These are phyloP conservation scores for Zeus faber DNA, from an alignment of 2,113 vertebrate genomes.

Conservation along the genomic window DNA sequence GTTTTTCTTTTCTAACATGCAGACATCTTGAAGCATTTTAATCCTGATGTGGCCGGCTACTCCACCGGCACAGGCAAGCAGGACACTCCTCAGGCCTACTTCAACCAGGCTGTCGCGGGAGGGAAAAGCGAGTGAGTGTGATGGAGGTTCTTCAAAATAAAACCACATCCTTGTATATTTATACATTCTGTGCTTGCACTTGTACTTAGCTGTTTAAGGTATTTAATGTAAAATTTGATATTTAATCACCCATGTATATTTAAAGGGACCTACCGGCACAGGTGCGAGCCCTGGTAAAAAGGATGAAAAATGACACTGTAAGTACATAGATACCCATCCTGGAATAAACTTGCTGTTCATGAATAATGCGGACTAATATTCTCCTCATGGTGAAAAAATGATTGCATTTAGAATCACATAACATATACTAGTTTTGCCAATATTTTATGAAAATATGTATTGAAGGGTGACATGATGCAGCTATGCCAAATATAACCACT, in stretches of 20 bases:
- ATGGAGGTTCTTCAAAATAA: no score
- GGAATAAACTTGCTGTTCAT: not conserved
- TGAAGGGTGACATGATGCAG: not conserved
- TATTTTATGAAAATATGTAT: not conserved
- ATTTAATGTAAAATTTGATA: no score
- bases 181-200: no score
- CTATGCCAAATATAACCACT: not conserved
- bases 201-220: no score
- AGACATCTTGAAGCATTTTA: slow-evolving; percentile 88
- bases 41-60: slow-evolving; percentile 71
- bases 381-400: not conserved
- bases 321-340: slow-evolving; percentile 26
- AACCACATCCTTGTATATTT: no score
- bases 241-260: no score
- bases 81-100: slow-evolving; percentile 65
- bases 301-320: slow-evolving; percentile 85
- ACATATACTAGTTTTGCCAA: not conserved
- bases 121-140: slow-evolving; percentile 72
- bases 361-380: not conserved
- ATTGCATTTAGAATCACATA: not conserved
- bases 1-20: slow-evolving; percentile 26
- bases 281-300: slow-evolving; percentile 71
- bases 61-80: slow-evolving; percentile 70
- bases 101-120: slow-evolving; percentile 88
- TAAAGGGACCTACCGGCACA: slow-evolving; percentile 77